Evolutionary conservation across 2,888 invertebrate genomes (phyloP).

Genomic region (Ametastegia equiseti): DNA sequence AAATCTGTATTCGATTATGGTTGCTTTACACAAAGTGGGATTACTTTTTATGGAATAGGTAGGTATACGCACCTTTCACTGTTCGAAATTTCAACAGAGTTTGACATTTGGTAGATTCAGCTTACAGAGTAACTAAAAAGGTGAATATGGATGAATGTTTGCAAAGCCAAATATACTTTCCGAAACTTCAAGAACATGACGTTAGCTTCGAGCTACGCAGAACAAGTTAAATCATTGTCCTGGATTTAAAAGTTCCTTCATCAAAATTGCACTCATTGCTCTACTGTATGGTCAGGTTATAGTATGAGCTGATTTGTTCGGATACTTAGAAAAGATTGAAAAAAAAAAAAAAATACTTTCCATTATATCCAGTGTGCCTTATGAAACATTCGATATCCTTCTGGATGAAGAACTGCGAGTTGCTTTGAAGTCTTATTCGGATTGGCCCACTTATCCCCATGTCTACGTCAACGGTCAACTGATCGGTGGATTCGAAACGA

Average conservation of each 20-base stretch:
- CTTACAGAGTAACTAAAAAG: too few relatives aligned
- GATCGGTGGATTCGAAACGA: conserved; percentile 90
- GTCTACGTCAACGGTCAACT: conserved; percentile 90
- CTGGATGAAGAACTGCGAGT: conserved; percentile 91
- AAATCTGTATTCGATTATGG: not conserved
- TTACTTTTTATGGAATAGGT: too few relatives aligned
- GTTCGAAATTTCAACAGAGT: too few relatives aligned
- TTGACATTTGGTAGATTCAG: too few relatives aligned
- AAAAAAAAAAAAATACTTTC: not conserved
- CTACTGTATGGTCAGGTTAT: not conserved
- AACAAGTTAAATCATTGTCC: not conserved
- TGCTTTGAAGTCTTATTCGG: conserved; percentile 88
- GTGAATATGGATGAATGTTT: too few relatives aligned
- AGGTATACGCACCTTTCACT: too few relatives aligned
- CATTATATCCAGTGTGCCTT: conserved; percentile 80
- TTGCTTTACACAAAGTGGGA: too few relatives aligned
- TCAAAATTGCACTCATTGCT: not conserved
- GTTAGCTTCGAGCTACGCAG: too few relatives aligned
- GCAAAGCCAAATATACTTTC: too few relatives aligned
- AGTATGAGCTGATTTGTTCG: not conserved
- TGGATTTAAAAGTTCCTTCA: not conserved
- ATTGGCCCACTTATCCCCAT: conserved; percentile 95
- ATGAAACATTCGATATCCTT: conserved; percentile 91
- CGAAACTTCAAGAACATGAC: too few relatives aligned
- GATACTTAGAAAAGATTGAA: not conserved